Conservation (phyloP, 2,888 invertebrate genomes). For the Listrodromus nycthemerus region DNA sequence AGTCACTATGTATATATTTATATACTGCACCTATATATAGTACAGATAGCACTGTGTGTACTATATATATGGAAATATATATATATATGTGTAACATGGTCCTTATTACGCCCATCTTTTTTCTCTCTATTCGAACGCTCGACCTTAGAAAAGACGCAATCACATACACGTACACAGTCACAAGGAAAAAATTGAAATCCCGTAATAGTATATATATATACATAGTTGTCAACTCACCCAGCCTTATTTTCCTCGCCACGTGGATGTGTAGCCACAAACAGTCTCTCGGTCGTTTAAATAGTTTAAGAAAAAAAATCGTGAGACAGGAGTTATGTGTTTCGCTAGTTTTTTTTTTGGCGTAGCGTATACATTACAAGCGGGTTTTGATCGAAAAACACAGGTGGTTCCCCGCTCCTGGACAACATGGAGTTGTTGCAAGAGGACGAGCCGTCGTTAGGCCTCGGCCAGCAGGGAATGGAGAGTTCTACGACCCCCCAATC, state of each 20-base stretch:
- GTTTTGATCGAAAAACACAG: conserved; percentile 77
- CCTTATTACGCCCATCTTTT: not conserved
- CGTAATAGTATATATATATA: conserved; percentile 17
- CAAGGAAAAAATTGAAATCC: not conserved
- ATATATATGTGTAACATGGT: no score
- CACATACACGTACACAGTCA: conserved; percentile 19
- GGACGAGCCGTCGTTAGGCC: conserved; percentile 83
- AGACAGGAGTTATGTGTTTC: not conserved
- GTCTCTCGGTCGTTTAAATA: conserved; percentile 42
- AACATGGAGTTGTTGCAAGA: conserved; percentile 84
- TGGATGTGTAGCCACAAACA: conserved; percentile 34
- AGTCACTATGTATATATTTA: conserved; percentile 30
- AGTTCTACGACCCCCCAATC: conserved; percentile 82
- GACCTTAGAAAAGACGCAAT: conserved; percentile 28
- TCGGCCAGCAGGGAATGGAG: conserved; percentile 83
- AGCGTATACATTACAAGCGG: conserved; percentile 37
- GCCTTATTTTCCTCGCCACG: conserved; percentile 3
- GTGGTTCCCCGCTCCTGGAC: conserved; percentile 84
- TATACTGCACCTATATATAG: not conserved
- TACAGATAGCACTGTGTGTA: no score
- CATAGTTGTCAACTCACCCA: conserved; percentile 21
- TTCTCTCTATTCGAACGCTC: conserved; percentile 23
- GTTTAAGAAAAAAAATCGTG: not conserved
- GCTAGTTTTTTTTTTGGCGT: conserved; percentile 20
- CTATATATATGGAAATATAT: no score